Conservation (phyloP, 2,888 invertebrate species). For the Pterobdella sp. region DNA sequence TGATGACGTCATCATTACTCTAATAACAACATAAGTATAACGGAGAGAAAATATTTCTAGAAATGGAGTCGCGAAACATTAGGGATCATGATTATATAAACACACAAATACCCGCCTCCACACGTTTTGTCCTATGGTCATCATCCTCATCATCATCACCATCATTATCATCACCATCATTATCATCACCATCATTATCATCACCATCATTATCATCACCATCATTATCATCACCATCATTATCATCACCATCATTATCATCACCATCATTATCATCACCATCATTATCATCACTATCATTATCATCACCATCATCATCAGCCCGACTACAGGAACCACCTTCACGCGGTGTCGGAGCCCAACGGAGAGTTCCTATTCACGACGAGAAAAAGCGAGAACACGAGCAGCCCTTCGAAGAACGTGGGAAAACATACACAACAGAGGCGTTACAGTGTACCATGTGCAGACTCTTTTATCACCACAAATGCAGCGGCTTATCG, state of each 20-base stretch:
- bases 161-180: not conserved
- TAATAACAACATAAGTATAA: no score
- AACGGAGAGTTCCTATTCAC: not conserved
- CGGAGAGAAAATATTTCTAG: no score
- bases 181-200: not conserved
- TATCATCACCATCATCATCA: constrained; percentile 8
- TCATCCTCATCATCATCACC: constrained; percentile 1
- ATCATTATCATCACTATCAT: not conserved
- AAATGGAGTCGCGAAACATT: no score
- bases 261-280: constrained; percentile 8
- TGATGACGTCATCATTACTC: no score
- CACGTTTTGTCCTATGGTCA: not conserved
- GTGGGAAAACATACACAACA: no score
- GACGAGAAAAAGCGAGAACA: not conserved
- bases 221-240: constrained; percentile 27
- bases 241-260: constrained; percentile 32
- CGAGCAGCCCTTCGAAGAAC: not conserved
- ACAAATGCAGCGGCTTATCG: no score
- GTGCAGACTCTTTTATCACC: no score
- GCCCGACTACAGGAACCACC: not conserved
- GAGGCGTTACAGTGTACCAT: no score
- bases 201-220: constrained; percentile 6
- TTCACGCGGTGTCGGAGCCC: not conserved
- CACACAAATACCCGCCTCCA: not conserved
- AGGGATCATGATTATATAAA: no score